Evolutionary conservation across 2,888 invertebrate genomes (phyloP).

Genomic region (Dioctria rufipes): DNA sequence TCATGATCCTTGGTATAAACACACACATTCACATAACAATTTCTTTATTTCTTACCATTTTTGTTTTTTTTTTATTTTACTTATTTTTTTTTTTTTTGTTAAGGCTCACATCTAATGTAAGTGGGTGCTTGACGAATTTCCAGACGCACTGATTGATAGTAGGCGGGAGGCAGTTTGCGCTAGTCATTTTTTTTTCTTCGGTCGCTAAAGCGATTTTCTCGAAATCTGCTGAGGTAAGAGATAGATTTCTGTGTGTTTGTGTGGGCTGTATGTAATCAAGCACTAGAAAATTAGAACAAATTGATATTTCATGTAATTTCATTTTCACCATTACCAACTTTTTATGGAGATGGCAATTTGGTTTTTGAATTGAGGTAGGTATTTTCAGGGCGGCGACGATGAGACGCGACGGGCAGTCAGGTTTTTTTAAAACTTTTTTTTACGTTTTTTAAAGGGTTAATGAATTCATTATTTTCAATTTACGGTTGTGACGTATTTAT

Average conservation of each 20-base stretch:
- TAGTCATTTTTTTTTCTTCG: not conserved
- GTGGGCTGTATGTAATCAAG: slow-evolving; percentile 37
- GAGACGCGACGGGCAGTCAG: not conserved
- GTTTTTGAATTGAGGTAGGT: slow-evolving; percentile 34
- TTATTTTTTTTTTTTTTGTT: slow-evolving; percentile 10
- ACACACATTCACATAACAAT: not conserved
- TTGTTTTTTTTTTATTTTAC: too few relatives aligned
- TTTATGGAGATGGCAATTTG: slow-evolving; percentile 18
- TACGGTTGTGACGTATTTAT: too few relatives aligned
- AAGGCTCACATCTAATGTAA: slow-evolving; percentile 1
- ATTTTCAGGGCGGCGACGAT: not conserved
- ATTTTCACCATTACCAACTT: slow-evolving; percentile 15
- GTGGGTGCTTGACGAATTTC: slow-evolving; percentile 43
- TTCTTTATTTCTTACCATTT: too few relatives aligned
- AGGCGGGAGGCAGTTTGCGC: slow-evolving; percentile 8
- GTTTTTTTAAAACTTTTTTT: slow-evolving; percentile 5
- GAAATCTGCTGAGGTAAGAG: not conserved
- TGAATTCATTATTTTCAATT: not conserved
- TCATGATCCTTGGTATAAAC: slow-evolving; percentile 2
- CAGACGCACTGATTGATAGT: slow-evolving; percentile 42
- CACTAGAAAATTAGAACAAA: slow-evolving; percentile 45
- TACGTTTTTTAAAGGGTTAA: slow-evolving; percentile 2
- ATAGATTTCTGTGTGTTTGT: not conserved
- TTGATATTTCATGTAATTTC: slow-evolving; percentile 33
- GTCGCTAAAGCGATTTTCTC: not conserved